Base-by-base conservation (phyloP, 2,888 invertebrate genomes). In the Drosophila histrio region DNA sequence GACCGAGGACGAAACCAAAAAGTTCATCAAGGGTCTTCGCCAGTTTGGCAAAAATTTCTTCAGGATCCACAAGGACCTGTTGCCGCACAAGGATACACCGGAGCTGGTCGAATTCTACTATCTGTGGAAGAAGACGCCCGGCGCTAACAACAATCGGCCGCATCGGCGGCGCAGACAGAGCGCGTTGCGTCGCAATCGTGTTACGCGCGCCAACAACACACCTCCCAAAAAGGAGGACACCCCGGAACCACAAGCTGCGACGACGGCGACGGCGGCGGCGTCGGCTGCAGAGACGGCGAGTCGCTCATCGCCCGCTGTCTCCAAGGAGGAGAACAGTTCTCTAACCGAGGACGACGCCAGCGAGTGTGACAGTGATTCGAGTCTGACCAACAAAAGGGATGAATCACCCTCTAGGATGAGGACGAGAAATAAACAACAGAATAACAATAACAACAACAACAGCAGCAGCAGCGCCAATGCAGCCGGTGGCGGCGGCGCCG, bases 41-140 rank as follows among this genome's bases (percentile, higher is more conserved):
- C 98, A 98, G 92, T 98, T 98, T 93, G 99, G 99, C 85, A 99
- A 99, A 93, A 99, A 99, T 93, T 99, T 99, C 93, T 98, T 98
- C 93, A 96, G 98, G 90, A 99, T 99, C 89, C 94, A 96, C 86
- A 98, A 98, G 92, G 99, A 99, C 92, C 93, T 99, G 81, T 93
- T 99, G 82, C 98, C 99, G 58, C 97, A 98, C 91, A 98, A 98
- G 93, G 98, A 99, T 91, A 98, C 99, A 89, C 96, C 98, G 58
- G 99, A 99, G 91, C 93, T 99, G 89, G 98, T 99, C 56, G 98
- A 99, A 92, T 99, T 97, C 93, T 99, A 99, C 93, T 99, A 99
- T 93, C 94, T 98, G 90, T 99, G 99, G 99, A 99, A 99, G 93
- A 99, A 99, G 93, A 98, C 99, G 34, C 98, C 99, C 17, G 98